These are phyloP conservation scores for Dyspetes luteomarginatus DNA, from an alignment of 2,888 invertebrate genomes.

Conservation along the genomic window DNA sequence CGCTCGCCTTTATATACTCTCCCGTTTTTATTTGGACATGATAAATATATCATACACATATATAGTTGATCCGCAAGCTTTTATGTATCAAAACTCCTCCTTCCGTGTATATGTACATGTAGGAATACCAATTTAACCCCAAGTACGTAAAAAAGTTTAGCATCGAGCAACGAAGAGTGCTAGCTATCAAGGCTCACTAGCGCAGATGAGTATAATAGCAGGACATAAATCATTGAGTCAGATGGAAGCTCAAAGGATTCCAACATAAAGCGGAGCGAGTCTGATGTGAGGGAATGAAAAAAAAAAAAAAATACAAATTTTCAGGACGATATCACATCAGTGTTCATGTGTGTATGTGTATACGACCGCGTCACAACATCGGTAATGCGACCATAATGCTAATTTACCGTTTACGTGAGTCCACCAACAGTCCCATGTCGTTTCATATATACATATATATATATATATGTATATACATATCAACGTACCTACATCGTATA, in stretches of 20 bases:
- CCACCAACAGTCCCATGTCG: constrained; percentile 54
- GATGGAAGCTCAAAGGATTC: constrained; percentile 59
- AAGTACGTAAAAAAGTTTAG: neutral
- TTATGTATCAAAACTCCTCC: neutral
- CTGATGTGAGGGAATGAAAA: constrained; percentile 20
- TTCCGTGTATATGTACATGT: neutral
- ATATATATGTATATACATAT: constrained; percentile 11
- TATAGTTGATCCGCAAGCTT: neutral
- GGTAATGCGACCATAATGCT: constrained; percentile 81
- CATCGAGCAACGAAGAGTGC: constrained; percentile 32
- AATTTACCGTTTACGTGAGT: constrained; percentile 80
- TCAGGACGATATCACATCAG: constrained; percentile 72
- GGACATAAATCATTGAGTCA: constrained; percentile 78
- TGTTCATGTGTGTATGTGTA: constrained; percentile 75
- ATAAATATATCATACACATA: constrained; percentile 9
- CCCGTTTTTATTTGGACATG: constrained; percentile 40
- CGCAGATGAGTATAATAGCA: constrained; percentile 38
- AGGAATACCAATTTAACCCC: neutral
- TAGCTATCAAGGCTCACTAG: neutral
- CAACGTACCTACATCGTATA: neutral
- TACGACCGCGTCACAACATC: constrained; percentile 80
- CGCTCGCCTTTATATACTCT: constrained; percentile 43
- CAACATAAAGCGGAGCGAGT: constrained; percentile 6
- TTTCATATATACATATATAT: constrained; percentile 25
- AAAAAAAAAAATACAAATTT: constrained; percentile 36